phyloP scores from a whole-genome alignment of 1,140 invertebrate genomes.

The Bombus superbus region DNA sequence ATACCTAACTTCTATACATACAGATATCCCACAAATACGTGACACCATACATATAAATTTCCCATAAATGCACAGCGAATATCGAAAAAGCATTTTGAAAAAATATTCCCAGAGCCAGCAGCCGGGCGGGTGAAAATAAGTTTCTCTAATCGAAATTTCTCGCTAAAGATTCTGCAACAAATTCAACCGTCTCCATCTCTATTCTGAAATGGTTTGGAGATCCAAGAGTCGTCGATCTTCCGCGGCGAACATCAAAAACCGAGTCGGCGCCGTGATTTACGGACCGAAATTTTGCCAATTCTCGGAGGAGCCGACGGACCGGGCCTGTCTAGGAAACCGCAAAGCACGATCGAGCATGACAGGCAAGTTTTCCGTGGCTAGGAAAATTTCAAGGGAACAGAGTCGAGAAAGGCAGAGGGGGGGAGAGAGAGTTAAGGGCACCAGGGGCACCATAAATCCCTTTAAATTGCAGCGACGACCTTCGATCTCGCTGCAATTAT shows the following conservation, averaged over 20 bases:
- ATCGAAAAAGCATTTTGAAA: too few species aligned
- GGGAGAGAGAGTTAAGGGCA: constrained; percentile 66
- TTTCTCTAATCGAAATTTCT: not conserved
- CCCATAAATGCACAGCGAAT: too few species aligned
- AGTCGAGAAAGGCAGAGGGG: not conserved
- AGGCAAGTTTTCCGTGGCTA: constrained; percentile 53
- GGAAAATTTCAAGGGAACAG: constrained; percentile 57
- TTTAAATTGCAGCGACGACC: constrained; percentile 73
- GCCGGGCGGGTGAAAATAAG: too few species aligned
- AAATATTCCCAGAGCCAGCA: too few species aligned
- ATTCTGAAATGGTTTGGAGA: not conserved
- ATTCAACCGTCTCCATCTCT: not conserved
- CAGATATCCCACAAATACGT: too few species aligned
- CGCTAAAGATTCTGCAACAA: not conserved
- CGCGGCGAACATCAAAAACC: not conserved
- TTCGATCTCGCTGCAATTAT: constrained; percentile 68
- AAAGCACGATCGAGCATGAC: constrained; percentile 63
- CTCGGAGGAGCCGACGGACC: constrained; percentile 3
- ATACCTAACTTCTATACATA: too few species aligned
- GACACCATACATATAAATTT: too few species aligned
- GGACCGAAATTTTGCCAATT: constrained; percentile 45
- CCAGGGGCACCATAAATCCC: constrained; percentile 72
- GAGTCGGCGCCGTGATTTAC: constrained; percentile 44
- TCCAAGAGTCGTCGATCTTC: not conserved
- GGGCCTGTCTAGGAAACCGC: constrained; percentile 38